A percentile compares a stretch with the other conserved stretches of the same genome.
Conservation (phyloP, 2,113 vertebrate genomes). For the Nycticorax nycticorax region DNA sequence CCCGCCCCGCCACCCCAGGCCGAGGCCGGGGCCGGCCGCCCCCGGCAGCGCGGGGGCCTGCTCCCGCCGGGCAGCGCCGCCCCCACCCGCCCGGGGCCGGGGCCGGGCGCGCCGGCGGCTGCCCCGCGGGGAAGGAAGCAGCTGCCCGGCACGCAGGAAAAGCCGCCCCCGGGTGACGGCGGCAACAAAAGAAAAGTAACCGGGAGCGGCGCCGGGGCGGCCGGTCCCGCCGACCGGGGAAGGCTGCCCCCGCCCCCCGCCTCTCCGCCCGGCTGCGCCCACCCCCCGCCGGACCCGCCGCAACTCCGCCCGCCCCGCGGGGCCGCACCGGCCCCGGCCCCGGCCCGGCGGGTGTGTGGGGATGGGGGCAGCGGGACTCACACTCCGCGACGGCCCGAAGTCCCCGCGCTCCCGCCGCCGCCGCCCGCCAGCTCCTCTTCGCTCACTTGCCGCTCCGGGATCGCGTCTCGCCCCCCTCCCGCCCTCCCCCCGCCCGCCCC, state of each 20-base stretch:
- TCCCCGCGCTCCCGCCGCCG: constrained; percentile 54
- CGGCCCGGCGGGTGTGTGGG: constrained; percentile 1
- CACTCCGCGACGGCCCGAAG: constrained; percentile 57
- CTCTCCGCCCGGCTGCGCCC: constrained; percentile 26
- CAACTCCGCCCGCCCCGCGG: background rate
- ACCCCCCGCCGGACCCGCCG: background rate
- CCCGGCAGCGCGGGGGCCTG: background rate
- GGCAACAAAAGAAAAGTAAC: constrained; percentile 73
- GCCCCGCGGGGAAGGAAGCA: constrained; percentile 25
- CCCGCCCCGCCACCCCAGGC: no score
- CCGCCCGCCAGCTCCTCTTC: constrained; percentile 32
- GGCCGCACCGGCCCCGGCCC: background rate
- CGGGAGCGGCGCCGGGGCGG: constrained; percentile 4
- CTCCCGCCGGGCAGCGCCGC: background rate
- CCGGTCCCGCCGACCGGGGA: background rate
- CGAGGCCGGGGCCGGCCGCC: background rate
- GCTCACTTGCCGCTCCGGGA: background rate
- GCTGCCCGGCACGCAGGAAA: constrained; percentile 43
- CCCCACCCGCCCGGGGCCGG: background rate
- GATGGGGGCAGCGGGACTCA: constrained; percentile 44
- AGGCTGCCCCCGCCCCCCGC: background rate
- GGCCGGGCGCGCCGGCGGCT: background rate
- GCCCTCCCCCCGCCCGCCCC: constrained; percentile 18
- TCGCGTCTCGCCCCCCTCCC: constrained; percentile 46
- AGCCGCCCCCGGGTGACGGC: constrained; percentile 56